A percentile compares a stretch with the other conserved stretches of the same genome.
Conservation (phyloP, 2,888 invertebrate genomes). For the Portevinia maculata region DNA sequence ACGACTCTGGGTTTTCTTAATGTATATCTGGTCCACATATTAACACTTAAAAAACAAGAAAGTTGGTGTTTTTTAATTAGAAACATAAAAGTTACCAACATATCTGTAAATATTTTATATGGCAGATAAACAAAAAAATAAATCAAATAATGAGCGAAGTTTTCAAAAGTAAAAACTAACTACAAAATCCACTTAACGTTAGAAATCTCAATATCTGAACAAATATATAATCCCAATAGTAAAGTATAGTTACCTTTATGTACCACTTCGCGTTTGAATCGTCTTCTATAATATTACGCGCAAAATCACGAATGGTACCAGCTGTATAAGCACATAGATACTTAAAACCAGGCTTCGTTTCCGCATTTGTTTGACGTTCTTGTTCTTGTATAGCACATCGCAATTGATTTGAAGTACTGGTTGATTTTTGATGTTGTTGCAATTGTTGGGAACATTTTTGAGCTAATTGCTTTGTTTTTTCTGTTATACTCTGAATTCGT, state of each 20-base stretch:
- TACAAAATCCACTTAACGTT: too few species aligned
- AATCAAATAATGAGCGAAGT: too few species aligned
- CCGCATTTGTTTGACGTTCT: conserved; percentile 73
- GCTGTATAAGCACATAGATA: conserved; percentile 81
- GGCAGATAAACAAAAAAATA: too few species aligned
- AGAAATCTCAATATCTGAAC: too few species aligned
- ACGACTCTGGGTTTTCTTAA: too few species aligned
- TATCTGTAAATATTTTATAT: too few species aligned
- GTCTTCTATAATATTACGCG: conserved; percentile 79
- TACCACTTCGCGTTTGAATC: conserved; percentile 86
- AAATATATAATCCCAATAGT: background rate
- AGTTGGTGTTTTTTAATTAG: too few species aligned
- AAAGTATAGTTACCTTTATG: conserved; percentile 86
- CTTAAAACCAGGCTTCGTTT: conserved; percentile 79
- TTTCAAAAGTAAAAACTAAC: too few species aligned
- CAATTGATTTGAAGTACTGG: background rate
- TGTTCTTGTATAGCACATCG: conserved; percentile 20
- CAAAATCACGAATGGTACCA: conserved; percentile 79
- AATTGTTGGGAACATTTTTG: conserved; percentile 80
- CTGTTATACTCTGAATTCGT: conserved; percentile 76
- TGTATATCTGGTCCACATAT: too few species aligned
- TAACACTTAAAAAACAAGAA: too few species aligned
- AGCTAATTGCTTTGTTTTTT: conserved; percentile 80
- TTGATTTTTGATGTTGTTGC: conserved; percentile 60
- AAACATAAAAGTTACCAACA: too few species aligned